A percentile compares a stretch with the other conserved stretches of the same genome.
These are phyloP conservation scores for Notechis scutatus DNA, from an alignment of 2,113 vertebrate genomes.

Conservation along the genomic window DNA sequence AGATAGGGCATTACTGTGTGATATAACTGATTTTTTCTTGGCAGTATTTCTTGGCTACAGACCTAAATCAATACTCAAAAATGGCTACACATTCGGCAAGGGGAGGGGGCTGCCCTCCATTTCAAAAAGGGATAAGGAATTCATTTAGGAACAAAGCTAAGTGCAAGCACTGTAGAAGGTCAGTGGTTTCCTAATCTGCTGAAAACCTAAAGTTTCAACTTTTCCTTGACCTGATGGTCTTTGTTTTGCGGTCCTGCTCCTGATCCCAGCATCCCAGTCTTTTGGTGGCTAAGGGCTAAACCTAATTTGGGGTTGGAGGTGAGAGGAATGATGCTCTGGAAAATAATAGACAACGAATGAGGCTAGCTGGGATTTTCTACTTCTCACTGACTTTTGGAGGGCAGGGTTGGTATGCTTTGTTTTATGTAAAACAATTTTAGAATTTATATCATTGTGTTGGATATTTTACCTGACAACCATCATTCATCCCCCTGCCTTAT, in stretches of 20 bases:
- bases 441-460: neutral
- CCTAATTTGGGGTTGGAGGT: neutral
- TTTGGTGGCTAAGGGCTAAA: neutral
- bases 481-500: neutral
- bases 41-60: neutral
- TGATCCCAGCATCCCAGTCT: neutral
- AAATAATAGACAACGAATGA: neutral
- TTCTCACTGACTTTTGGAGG: neutral
- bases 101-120: neutral
- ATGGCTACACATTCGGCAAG: neutral
- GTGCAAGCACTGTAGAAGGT: neutral
- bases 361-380: neutral
- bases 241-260: neutral
- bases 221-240: neutral
- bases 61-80: neutral
- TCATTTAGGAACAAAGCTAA: neutral
- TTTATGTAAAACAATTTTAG: neutral
- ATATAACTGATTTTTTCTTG: conserved; percentile 10
- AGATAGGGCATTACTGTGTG: neutral
- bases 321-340: neutral
- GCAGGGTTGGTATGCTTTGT: neutral
- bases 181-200: neutral
- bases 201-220: neutral
- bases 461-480: neutral
- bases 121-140: neutral